Conservation (phyloP, 2,797 vertebrate species). For the Chromobotia macracanthus region DNA sequence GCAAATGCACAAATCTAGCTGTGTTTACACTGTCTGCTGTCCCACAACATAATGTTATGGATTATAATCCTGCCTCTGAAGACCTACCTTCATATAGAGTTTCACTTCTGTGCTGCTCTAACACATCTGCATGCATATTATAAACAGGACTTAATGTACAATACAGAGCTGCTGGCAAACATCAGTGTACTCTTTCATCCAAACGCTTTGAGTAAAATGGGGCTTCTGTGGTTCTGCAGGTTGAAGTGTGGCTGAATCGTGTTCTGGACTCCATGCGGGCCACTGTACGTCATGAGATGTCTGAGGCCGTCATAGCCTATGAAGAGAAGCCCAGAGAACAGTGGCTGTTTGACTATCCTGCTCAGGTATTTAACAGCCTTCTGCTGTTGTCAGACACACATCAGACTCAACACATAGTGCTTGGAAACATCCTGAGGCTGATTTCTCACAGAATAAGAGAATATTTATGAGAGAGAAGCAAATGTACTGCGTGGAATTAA, state of each 20-base stretch:
- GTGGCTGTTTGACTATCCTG: conserved; percentile 96
- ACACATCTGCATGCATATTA: background rate
- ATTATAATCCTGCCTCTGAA: background rate
- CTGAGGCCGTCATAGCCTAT: conserved; percentile 80
- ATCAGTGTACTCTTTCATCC: background rate
- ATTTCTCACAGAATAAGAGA: background rate
- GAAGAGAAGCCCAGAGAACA: conserved; percentile 93
- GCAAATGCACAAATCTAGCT: background rate
- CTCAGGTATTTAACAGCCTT: conserved; percentile 82
- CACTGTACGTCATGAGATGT: conserved; percentile 86
- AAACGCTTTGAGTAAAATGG: background rate
- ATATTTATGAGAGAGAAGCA: conserved; percentile 22
- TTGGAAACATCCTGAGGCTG: conserved; percentile 26
- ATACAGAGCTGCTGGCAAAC: background rate
- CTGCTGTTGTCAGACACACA: conserved; percentile 4
- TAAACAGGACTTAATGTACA: background rate
- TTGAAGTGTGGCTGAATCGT: conserved; percentile 88
- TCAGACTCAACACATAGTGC: background rate
- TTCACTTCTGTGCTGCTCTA: background rate
- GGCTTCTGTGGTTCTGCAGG: conserved; percentile 70
- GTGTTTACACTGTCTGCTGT: conserved; percentile 1
- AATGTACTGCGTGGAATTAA: conserved; percentile 23
- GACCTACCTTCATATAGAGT: background rate
- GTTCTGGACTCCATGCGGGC: conserved; percentile 87
- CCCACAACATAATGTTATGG: background rate